Percentiles rank a stretch among this genome's conserved stretches.
Evolutionary conservation across 2,888 invertebrate genomes (phyloP).

Genomic region (Drosophila kuntzei): DNA sequence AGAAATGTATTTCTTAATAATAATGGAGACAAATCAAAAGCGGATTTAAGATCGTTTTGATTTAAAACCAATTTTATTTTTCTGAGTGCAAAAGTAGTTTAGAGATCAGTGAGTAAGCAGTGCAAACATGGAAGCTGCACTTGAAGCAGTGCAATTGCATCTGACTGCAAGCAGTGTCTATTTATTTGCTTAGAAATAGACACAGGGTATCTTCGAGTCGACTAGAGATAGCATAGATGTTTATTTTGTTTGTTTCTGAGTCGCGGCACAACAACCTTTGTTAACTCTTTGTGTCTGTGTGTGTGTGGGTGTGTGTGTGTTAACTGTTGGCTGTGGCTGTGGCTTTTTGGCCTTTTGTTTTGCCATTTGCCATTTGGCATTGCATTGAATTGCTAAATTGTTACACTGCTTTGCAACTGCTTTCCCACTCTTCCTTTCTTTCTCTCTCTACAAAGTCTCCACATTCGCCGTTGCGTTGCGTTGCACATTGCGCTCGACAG

Average conservation of each 20-base stretch:
- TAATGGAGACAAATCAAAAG: no score
- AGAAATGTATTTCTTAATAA: no score
- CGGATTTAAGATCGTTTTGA: no score
- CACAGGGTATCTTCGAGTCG: constrained; percentile 1
- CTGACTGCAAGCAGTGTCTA: background rate
- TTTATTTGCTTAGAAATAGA: background rate
- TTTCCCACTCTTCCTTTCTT: background rate
- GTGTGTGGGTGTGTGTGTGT: no score
- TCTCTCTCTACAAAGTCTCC: background rate
- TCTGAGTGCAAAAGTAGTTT: no score
- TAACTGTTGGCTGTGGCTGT: constrained; percentile 7
- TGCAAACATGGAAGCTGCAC: no score
- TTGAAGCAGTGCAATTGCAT: background rate
- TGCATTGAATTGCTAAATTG: constrained; percentile 55
- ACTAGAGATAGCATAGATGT: background rate
- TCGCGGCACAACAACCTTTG: constrained; percentile 12
- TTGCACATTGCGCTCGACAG: constrained; percentile 61
- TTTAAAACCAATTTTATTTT: no score
- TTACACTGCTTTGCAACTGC: constrained; percentile 14
- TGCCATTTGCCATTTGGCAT: constrained; percentile 30
- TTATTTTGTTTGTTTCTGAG: constrained; percentile 5
- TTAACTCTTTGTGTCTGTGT: constrained; percentile 26
- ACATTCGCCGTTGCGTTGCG: constrained; percentile 5
- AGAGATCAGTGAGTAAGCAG: background rate
- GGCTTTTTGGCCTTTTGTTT: constrained; percentile 32